Percentiles rank a stretch among this genome's conserved stretches.
phyloP scores from a whole-genome alignment of 2,113 vertebrate genomes.

The Andinoacara biseriatus region DNA sequence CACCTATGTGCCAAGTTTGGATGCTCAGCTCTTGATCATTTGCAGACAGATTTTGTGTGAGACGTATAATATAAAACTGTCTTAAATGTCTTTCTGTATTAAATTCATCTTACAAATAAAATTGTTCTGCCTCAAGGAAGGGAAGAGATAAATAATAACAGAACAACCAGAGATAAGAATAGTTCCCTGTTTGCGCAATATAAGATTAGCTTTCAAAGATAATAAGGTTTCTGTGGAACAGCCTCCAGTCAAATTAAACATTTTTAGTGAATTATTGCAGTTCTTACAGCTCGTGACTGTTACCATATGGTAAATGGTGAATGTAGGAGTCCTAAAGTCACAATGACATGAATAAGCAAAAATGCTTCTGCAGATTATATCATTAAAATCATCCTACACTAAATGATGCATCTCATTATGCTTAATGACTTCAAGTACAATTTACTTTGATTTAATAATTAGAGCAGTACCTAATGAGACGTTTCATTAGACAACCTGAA shows the following conservation, averaged over 20 bases:
- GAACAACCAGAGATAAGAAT: neutral
- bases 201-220: neutral
- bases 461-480: constrained; percentile 18
- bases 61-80: neutral
- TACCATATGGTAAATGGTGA: neutral
- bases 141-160: neutral
- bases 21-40: neutral
- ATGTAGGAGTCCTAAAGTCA: neutral
- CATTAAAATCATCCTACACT: constrained; percentile 26
- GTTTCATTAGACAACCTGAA: constrained; percentile 16
- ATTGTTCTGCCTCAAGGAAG: neutral
- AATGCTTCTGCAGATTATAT: constrained; percentile 4
- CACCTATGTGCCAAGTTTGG: neutral
- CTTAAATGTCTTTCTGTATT: neutral
- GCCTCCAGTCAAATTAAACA: neutral
- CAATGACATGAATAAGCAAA: neutral
- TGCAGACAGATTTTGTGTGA: neutral
- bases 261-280: neutral
- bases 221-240: neutral
- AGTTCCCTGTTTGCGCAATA: constrained; percentile 1
- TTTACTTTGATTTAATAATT: constrained; percentile 38
- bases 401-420: constrained; percentile 9
- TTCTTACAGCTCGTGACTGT: neutral
- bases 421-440: constrained; percentile 6
- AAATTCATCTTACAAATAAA: constrained; percentile 3